A percentile compares a stretch with the other conserved stretches of the same genome.
Evolutionary conservation across 2,888 invertebrate species (phyloP).

Genomic region (Cancer borealis): DNA sequence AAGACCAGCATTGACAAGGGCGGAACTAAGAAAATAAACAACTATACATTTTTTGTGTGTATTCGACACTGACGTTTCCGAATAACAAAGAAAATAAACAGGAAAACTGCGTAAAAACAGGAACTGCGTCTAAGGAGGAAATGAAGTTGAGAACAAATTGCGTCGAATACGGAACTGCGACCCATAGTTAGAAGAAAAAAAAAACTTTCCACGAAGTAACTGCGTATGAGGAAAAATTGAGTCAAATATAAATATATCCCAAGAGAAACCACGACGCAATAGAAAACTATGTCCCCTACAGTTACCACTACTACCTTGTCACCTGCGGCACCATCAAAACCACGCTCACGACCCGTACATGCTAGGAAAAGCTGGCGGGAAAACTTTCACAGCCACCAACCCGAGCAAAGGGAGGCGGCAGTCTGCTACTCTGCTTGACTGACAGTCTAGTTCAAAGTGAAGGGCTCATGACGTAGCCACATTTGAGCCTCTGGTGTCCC

Average conservation of each 20-base stretch:
- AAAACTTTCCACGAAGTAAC: constrained; percentile 10
- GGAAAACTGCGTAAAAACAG: too few species aligned
- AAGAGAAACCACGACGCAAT: not conserved
- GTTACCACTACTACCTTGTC: not conserved
- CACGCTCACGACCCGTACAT: constrained; percentile 12
- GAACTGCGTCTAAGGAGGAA: too few species aligned
- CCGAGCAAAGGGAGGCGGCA: not conserved
- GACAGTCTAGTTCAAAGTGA: not conserved
- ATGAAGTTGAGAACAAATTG: too few species aligned
- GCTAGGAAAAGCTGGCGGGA: not conserved
- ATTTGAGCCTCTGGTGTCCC: too few species aligned
- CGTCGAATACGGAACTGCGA: too few species aligned
- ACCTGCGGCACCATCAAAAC: not conserved
- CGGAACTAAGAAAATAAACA: too few species aligned
- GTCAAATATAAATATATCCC: not conserved
- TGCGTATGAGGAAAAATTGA: not conserved
- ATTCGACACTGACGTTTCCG: too few species aligned
- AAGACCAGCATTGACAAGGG: too few species aligned
- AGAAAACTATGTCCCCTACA: constrained; percentile 6
- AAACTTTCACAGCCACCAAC: not conserved
- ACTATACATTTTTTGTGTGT: too few species aligned
- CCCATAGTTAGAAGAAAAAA: not conserved
- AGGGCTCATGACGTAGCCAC: not conserved
- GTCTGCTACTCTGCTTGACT: not conserved
- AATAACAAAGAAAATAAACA: not conserved